phyloP scores from a whole-genome alignment of 2,797 vertebrate genomes.

The Rhinoraja longicauda region DNA sequence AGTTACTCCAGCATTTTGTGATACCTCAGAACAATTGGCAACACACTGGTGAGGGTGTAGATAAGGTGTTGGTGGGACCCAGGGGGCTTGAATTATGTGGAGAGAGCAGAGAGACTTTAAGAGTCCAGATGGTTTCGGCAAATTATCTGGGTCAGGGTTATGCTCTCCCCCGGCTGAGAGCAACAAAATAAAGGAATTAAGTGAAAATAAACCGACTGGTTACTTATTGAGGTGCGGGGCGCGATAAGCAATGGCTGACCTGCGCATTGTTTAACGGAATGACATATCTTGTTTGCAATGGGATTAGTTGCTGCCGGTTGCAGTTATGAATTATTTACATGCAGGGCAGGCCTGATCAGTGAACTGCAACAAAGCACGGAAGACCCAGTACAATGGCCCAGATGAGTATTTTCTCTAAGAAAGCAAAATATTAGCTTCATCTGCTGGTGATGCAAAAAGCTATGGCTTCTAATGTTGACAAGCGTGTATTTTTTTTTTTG shows the following conservation, averaged over 20 bases:
- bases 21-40: too few relatives aligned
- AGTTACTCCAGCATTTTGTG: too few relatives aligned
- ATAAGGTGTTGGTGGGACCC: not conserved
- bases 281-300: not conserved
- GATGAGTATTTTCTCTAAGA: not conserved
- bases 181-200: not conserved
- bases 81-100: too few relatives aligned
- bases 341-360: not conserved
- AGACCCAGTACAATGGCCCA: not conserved
- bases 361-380: not conserved
- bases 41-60: not conserved
- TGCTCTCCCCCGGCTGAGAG: not conserved
- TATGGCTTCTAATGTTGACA: not conserved
- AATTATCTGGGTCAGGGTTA: not conserved
- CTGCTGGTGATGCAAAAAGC: not conserved
- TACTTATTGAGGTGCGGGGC: not conserved
- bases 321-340: constrained; percentile 17
- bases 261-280: not conserved
- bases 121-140: not conserved
- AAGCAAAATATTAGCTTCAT: not conserved
- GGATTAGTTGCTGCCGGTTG: not conserved
- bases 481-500: constrained; percentile 16
- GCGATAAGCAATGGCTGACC: not conserved
- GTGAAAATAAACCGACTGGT: not conserved
- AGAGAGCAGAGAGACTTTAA: too few relatives aligned